Base-by-base conservation (phyloP, 2,888 invertebrate genomes). In the Lasioglossum calceatum region DNA sequence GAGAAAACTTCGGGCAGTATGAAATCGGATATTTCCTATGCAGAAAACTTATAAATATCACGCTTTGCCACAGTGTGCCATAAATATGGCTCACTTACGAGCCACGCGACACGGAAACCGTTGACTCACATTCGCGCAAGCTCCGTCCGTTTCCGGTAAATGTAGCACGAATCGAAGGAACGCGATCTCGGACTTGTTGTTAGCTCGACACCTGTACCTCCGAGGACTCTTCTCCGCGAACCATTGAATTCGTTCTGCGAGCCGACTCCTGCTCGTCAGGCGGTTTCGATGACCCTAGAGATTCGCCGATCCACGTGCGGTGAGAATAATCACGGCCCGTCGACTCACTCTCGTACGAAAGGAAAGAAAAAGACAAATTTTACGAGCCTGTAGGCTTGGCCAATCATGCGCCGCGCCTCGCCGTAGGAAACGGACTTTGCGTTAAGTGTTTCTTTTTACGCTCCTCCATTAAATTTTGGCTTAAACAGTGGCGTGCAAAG, bases 201-300 rank as follows among this genome's bases (percentile, higher is more conserved):
- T 32, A 36, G 19, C 67, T 10, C 67, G 36, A 19, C 67, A 67
- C 67, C 36, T 67, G 67, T 36, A 23, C 12, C 19, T 36, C 4
- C 67, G 36, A 36, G 67, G 67, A 67, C 36, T 67, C 36, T 36
- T 32, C 32, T 67, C 67, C 36, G 32, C 67, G 67, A 36, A 36
- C 36, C 36, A 36, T 36, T 67, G 36, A 67, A 67, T 67, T 67
- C 36, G 32, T 67, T 19, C 10, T 10, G 67, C 67, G 36, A 67
- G 36, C 8, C 19, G 36, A 67, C 19, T 67, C 36, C 32, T 67
- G 67, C 67, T 67, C 67, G 67, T 32, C 67, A 36, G 36, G 19
- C 19, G 36, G 36, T 67, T 67, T 23, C 67, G 67, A 67, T 67
- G 67, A 67, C 67, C 67, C 67, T 67, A 67, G 19, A 67, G 67